Evolutionary conservation across 2,888 invertebrate species (phyloP).

Genomic region (Endomychus coccineus): DNA sequence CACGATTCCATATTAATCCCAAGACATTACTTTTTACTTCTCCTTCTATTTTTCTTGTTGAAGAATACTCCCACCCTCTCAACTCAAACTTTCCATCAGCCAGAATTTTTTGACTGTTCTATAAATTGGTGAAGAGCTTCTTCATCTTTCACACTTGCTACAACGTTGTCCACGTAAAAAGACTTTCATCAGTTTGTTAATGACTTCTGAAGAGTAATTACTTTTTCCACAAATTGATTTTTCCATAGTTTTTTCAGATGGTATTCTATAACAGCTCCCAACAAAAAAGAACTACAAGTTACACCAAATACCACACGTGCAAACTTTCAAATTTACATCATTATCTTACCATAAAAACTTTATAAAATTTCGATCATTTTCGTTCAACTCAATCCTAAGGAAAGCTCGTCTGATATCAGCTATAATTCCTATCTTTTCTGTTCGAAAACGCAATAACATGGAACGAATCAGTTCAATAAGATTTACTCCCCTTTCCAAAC

Average conservation of each 20-base stretch:
- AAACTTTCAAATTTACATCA: slow-evolving; percentile 10
- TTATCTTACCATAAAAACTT: slow-evolving; percentile 27
- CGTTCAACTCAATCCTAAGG: slow-evolving; percentile 22
- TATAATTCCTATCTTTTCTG: slow-evolving; percentile 15
- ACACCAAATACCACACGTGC: slow-evolving; percentile 21
- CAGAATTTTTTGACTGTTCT: no score
- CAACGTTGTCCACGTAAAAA: no score
- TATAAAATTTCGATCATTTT: slow-evolving; percentile 25
- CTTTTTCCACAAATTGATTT: no score
- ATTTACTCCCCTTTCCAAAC: slow-evolving; percentile 17
- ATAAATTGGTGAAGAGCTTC: no score
- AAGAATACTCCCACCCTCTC: no score
- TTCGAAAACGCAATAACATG: slow-evolving; percentile 16
- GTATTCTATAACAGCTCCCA: slow-evolving; percentile 16
- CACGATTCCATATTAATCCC: no score
- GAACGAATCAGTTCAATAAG: slow-evolving; percentile 17
- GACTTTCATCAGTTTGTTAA: no score
- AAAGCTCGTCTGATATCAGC: slow-evolving; percentile 21
- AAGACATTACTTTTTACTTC: no score
- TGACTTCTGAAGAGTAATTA: no score
- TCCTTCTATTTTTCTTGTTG: no score
- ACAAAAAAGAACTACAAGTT: slow-evolving; percentile 19
- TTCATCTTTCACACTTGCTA: no score
- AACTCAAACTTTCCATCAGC: no score
- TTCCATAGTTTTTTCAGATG: slow-evolving; percentile 12